A percentile compares a stretch with the other conserved stretches of the same genome.
phyloP scores from a whole-genome alignment of 1,140 invertebrate species.

The Plutomurus gul region DNA sequence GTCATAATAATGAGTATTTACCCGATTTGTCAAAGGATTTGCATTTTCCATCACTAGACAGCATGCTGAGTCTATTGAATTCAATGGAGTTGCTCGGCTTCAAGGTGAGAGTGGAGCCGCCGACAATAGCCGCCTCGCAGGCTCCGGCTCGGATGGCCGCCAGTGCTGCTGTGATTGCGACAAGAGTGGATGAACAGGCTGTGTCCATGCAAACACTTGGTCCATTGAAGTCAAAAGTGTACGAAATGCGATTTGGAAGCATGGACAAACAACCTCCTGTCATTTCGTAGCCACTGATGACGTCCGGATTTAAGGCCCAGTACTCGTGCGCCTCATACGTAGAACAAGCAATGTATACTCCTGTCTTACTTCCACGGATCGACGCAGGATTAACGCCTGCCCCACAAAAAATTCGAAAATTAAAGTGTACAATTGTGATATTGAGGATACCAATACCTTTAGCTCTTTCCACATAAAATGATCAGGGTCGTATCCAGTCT shows the following conservation, averaged over 20 bases:
- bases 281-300: conserved; percentile 65
- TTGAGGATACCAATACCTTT: too few species aligned
- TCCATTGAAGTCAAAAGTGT: conserved; percentile 68
- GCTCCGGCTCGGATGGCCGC: conserved; percentile 60
- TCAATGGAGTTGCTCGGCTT: conserved; percentile 76
- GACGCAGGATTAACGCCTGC: conserved; percentile 56
- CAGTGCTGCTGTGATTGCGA: conserved; percentile 64
- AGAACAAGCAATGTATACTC: conserved; percentile 63
- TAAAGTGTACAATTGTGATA: too few species aligned
- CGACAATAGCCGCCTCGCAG: conserved; percentile 66
- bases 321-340: conserved; percentile 48
- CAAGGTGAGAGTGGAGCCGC: conserved; percentile 62
- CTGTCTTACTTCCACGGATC: conserved; percentile 61
- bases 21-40: conserved; percentile 90
- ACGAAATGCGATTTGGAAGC: conserved; percentile 71
- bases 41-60: conserved; percentile 83
- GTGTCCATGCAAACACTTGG: conserved; percentile 60
- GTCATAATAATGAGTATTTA: too few species aligned
- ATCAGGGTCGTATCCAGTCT: too few species aligned
- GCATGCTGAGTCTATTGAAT: conserved; percentile 87
- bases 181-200: conserved; percentile 65
- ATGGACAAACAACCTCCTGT: conserved; percentile 69
- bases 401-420: not conserved
- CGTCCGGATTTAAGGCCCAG: conserved; percentile 54
- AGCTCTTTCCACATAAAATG: too few species aligned